These are phyloP conservation scores for Gonioctena quinquepunctata DNA, from an alignment of 1,140 invertebrate genomes.

Conservation along the genomic window DNA sequence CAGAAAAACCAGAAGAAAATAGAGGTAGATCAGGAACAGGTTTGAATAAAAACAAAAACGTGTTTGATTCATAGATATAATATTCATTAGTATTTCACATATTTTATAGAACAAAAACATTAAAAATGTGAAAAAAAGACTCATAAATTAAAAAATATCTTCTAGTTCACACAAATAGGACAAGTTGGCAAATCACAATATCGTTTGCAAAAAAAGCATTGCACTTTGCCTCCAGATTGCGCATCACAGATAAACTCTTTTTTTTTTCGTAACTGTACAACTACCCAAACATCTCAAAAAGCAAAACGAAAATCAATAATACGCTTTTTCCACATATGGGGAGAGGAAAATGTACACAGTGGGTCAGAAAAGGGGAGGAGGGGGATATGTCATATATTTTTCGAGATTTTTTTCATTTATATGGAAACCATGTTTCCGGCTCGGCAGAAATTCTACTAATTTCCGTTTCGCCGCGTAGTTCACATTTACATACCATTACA, in stretches of 20 bases:
- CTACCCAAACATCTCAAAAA: slow-evolving; percentile 5
- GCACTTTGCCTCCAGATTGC: slow-evolving; percentile 50
- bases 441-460: too few relatives aligned
- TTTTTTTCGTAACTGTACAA: slow-evolving; percentile 33
- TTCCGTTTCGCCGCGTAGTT: not conserved
- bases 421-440: too few relatives aligned
- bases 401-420: too few relatives aligned
- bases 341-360: not conserved
- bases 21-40: too few relatives aligned
- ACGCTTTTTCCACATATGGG: not conserved
- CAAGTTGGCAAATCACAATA: slow-evolving; percentile 52
- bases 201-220: slow-evolving; percentile 51
- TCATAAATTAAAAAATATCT: slow-evolving; percentile 36
- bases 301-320: not conserved
- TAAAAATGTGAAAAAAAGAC: slow-evolving; percentile 51
- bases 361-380: not conserved
- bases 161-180: slow-evolving; percentile 42
- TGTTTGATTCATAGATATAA: not conserved
- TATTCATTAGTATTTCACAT: slow-evolving; percentile 41
- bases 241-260: slow-evolving; percentile 52
- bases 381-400: too few relatives aligned
- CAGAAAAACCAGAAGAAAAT: too few relatives aligned
- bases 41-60: not conserved
- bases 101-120: slow-evolving; percentile 47
- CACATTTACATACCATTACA: slow-evolving; percentile 6